Evolutionary conservation across 2,888 invertebrate genomes (phyloP).

Genomic region (Aquatica leii): DNA sequence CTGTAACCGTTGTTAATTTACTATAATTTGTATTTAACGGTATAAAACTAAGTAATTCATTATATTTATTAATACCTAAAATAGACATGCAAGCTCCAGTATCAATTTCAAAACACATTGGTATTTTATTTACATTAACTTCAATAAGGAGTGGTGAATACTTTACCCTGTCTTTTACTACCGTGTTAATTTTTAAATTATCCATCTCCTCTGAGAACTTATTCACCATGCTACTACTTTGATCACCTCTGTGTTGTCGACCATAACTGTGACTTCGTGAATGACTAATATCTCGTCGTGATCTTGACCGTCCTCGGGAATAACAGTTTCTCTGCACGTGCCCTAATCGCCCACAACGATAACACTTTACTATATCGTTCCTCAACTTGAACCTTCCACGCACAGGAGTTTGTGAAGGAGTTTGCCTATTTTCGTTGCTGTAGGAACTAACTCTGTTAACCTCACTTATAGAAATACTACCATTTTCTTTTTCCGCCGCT

Average conservation of each 20-base stretch:
- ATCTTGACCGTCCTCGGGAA: not conserved
- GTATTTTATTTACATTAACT: not conserved
- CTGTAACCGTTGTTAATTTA: not conserved
- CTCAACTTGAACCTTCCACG: too few species aligned
- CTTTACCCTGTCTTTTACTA: not conserved
- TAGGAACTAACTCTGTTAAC: not conserved
- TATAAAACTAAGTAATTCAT: not conserved
- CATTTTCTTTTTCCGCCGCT: constrained; percentile 2
- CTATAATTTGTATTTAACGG: not conserved
- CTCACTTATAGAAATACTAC: not conserved
- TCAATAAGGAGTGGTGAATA: not conserved
- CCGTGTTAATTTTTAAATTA: not conserved
- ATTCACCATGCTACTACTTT: not conserved
- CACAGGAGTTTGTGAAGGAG: not conserved
- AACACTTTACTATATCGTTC: not conserved
- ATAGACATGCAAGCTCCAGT: not conserved
- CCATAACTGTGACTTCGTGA: not conserved
- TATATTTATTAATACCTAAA: too few species aligned
- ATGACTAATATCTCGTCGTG: not conserved
- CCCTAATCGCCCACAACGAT: not conserved
- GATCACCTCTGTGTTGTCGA: not conserved
- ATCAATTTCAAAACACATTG: not conserved
- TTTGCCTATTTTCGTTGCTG: not conserved
- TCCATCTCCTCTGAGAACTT: not conserved
- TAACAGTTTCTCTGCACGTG: not conserved